Conservation (phyloP, 2,797 vertebrate species). For the Manis crassicaudata region DNA sequence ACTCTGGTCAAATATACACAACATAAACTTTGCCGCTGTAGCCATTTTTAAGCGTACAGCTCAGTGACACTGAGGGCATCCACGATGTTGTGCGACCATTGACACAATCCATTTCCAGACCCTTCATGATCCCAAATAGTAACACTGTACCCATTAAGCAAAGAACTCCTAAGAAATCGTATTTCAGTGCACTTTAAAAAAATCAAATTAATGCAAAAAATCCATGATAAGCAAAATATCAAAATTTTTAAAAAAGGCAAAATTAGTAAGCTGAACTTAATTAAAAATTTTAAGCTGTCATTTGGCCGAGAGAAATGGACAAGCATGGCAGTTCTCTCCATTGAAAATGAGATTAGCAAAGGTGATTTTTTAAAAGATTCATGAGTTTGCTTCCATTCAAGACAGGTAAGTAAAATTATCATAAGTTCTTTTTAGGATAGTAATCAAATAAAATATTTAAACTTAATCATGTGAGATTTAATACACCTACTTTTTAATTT, state of each 20-base stretch:
- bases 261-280: background rate
- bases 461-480: background rate
- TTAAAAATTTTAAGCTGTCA: background rate
- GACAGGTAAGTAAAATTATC: background rate
- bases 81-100: rapidly evolving
- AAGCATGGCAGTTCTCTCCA: background rate
- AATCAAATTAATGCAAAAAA: background rate
- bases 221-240: background rate
- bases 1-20: rapidly evolving
- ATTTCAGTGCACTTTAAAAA: background rate
- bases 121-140: background rate
- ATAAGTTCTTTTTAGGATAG: background rate
- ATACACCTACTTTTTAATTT: background rate
- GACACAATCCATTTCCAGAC: background rate
- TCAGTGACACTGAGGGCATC: background rate
- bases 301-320: background rate
- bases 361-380: background rate
- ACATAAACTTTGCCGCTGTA: background rate
- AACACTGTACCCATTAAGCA: background rate
- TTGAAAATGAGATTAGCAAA: background rate
- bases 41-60: background rate
- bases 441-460: background rate
- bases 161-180: background rate
- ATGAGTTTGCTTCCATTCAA: background rate
- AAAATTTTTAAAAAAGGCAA: background rate